Conservation (phyloP, 2,113 vertebrate genomes). For the Vimba vimba region DNA sequence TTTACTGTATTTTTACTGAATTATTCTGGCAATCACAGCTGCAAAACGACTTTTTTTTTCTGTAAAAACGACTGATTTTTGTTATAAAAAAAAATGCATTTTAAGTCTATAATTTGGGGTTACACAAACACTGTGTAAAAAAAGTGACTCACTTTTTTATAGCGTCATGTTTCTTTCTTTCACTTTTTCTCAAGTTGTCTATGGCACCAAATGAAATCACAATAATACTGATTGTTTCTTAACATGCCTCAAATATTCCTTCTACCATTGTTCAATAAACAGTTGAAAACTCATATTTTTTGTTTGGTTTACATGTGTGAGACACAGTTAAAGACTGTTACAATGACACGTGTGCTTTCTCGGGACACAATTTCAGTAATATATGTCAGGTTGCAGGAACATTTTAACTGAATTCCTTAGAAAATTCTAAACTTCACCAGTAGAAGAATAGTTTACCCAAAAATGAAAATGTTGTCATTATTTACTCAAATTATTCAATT, state of each 20-base stretch:
- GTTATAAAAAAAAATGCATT: background rate
- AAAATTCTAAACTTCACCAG: background rate
- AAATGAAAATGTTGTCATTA: background rate
- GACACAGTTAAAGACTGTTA: background rate
- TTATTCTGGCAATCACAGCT: too few relatives aligned
- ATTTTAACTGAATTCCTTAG: background rate
- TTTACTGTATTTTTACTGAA: too few relatives aligned
- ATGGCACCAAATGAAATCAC: background rate
- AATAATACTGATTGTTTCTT: background rate
- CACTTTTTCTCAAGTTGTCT: background rate
- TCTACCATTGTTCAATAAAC: background rate
- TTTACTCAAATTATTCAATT: background rate
- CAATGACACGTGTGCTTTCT: background rate
- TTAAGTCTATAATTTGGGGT: constrained; percentile 7
- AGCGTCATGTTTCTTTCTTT: background rate
- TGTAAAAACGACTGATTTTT: too few relatives aligned
- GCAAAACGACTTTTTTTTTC: too few relatives aligned
- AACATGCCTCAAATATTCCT: background rate
- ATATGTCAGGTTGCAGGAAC: background rate
- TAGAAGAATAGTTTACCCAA: too few relatives aligned
- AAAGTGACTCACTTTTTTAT: background rate
- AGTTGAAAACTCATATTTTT: background rate
- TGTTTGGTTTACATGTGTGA: background rate
- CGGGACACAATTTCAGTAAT: background rate
- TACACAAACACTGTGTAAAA: background rate